A percentile compares a stretch with the other conserved stretches of the same genome.
These are phyloP conservation scores for Anastatus disparis DNA, from an alignment of 1,140 invertebrate genomes.

Conservation along the genomic window DNA sequence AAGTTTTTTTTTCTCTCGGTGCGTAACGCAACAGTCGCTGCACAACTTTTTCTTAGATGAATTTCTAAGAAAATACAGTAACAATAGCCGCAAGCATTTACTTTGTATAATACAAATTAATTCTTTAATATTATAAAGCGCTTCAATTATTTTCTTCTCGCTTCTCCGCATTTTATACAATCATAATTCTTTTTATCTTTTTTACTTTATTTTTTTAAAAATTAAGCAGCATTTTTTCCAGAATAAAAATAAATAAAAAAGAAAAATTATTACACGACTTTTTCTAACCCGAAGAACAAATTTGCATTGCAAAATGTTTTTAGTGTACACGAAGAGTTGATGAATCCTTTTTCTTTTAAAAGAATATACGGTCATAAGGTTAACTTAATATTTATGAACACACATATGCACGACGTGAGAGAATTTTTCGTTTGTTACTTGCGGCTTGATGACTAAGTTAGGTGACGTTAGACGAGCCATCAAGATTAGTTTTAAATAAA, in stretches of 20 bases:
- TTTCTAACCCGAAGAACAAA: no score
- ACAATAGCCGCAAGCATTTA: conserved; percentile 7
- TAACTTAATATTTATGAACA: conserved; percentile 14
- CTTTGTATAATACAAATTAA: conserved; percentile 19
- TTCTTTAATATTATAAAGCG: conserved; percentile 22
- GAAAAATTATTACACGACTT: no score
- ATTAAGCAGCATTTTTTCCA: no score
- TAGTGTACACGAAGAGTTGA: no score
- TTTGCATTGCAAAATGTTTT: no score
- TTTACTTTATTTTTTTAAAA: no score
- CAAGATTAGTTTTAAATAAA: no score
- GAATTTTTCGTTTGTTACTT: conserved; percentile 12
- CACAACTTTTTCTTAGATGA: conserved; percentile 4
- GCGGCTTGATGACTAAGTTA: conserved; percentile 14
- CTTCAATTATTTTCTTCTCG: no score
- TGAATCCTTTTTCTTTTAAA: not conserved
- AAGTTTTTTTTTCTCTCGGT: conserved; percentile 18
- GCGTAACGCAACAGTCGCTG: not conserved
- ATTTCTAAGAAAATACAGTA: conserved; percentile 6
- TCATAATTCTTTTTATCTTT: no score
- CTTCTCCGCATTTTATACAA: no score
- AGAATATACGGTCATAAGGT: not conserved
- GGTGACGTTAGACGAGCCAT: not conserved
- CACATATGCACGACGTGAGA: not conserved
- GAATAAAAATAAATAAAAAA: no score